Evolutionary conservation across 2,113 vertebrate genomes (phyloP).

Genomic region (Caracal caracal): DNA sequence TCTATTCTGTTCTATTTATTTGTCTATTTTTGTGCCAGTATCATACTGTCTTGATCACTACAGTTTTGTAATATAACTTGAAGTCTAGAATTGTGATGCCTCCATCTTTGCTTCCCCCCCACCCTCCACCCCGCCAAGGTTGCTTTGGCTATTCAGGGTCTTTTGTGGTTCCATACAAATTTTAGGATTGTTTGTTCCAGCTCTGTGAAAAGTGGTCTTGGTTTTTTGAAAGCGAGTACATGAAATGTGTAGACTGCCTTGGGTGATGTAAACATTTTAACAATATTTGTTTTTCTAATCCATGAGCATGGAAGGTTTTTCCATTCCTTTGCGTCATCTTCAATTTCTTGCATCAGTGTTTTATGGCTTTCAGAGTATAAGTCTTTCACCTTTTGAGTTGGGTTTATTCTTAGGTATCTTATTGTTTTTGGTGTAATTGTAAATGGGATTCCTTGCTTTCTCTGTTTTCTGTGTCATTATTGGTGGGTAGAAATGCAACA

Average conservation of each 20-base stretch:
- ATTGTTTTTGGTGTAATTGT: background rate
- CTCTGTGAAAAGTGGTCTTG: background rate
- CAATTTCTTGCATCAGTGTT: background rate
- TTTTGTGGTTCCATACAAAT: background rate
- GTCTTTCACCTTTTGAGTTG: background rate
- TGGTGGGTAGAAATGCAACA: background rate
- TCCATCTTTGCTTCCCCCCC: too few species aligned
- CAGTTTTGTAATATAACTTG: too few species aligned
- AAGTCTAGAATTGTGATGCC: too few species aligned
- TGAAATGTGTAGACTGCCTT: background rate
- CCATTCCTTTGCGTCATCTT: background rate
- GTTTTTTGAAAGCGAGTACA: background rate
- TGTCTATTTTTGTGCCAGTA: too few species aligned
- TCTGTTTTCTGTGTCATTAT: background rate
- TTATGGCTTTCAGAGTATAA: background rate
- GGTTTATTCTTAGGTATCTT: background rate
- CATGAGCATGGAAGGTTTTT: background rate
- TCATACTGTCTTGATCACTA: too few species aligned
- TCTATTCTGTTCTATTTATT: too few species aligned
- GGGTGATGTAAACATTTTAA: background rate
- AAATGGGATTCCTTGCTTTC: background rate
- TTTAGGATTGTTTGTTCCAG: background rate
- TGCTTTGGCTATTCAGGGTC: too few species aligned
- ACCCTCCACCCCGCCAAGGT: too few species aligned
- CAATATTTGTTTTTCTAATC: background rate